Percentiles rank a stretch among this genome's conserved stretches.
These are phyloP conservation scores for Phymanthus crucifer DNA, from an alignment of 92 coral and sea anemone species.

Conservation along the genomic window DNA sequence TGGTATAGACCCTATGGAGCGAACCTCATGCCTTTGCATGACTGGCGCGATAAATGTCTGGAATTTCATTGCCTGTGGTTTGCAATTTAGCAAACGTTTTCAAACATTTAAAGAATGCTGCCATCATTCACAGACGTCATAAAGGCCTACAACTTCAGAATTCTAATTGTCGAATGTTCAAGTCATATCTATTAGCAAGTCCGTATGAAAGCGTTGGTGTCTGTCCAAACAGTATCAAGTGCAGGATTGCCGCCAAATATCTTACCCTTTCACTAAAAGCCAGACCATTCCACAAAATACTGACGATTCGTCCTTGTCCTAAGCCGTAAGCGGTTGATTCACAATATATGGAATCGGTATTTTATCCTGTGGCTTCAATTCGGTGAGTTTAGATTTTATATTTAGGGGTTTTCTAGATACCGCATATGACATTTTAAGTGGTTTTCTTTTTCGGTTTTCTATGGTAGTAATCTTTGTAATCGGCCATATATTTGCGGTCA, in stretches of 20 bases:
- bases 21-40: neutral
- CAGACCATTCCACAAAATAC: neutral
- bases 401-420: too few species aligned
- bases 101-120: neutral
- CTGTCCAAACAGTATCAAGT: neutral
- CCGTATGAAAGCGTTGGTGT: neutral
- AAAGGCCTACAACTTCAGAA: neutral
- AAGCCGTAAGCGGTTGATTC: too few species aligned
- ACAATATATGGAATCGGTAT: too few species aligned
- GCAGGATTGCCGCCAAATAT: neutral
- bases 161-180: neutral
- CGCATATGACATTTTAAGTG: too few species aligned
- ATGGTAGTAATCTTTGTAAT: too few species aligned
- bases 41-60: constrained; percentile 12
- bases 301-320: neutral
- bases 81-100: constrained; percentile 1
- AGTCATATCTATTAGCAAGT: neutral
- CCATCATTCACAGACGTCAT: constrained; percentile 1
- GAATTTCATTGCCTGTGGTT: constrained; percentile 13
- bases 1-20: too few species aligned
- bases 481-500: too few species aligned
- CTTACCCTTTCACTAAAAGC: neutral
- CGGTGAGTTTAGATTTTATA: too few species aligned
- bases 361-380: too few species aligned
- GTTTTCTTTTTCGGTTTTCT: too few species aligned